Base-by-base conservation (phyloP, 2,888 invertebrate genomes). In the Harpalus rufipes region DNA sequence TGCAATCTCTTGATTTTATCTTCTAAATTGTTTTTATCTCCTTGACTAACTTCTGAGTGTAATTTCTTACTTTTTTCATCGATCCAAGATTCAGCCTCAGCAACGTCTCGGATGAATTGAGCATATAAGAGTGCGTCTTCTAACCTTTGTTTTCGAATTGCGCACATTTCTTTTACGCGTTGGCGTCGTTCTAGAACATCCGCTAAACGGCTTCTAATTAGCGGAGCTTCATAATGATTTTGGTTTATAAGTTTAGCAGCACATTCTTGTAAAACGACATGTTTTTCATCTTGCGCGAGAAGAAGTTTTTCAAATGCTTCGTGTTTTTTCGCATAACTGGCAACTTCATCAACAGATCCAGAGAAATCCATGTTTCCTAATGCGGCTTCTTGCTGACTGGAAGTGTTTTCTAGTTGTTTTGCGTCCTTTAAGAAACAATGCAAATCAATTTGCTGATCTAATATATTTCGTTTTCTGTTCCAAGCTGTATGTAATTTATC, bases 1-100 rank as follows among this genome's bases (percentile, higher is more conserved):
- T 98, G 97, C 44, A 98, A 92, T 89, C 97, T 96, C 91, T 97
- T 97, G 88, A 99, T 98, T 92, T 99, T 99, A 89, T 98, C 98
- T 89, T 98, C 97, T 2, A 99, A 92, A 88, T 95, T 95, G 89
- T 95, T 95, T 0, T 95, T 95, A 89, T 96, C 96, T 25, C 94
- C 94, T 84, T 94, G 93, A 86, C 93, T 94, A 7, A 95, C 95
- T 89, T 97, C 96, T 0, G 96, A 94, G 85, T 96, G 95, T 7
- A 98, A 92, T 89, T 96, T 96, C 91, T 97, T 97, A 86, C 96
- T 94, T 90, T 97, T 98, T 90, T 98, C 98, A 51, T 95, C 96
- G 85, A 98, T 96, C 98, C 98, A 98, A 1, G 94, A 94, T 88
- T 97, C 95, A 0, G 97, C 96, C 90, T 98, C 98, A 4, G 95